These are phyloP conservation scores for Aplochiton taeniatus DNA, from an alignment of 2,797 vertebrate species.

Conservation along the genomic window DNA sequence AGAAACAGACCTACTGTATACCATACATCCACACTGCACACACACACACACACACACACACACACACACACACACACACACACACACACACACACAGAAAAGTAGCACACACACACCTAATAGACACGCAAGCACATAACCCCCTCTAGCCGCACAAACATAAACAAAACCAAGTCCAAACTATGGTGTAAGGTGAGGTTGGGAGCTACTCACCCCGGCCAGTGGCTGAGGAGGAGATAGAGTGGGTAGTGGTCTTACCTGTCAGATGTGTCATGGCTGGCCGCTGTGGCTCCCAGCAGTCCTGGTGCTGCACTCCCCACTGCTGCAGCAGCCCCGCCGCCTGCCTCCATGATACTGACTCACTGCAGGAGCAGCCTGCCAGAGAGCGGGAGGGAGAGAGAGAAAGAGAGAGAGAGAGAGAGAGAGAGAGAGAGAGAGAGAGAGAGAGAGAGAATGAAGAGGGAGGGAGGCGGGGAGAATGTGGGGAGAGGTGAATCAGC, in stretches of 20 bases:
- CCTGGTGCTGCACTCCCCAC: constrained; percentile 78
- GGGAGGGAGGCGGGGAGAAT: not conserved
- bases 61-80: constrained; percentile 12
- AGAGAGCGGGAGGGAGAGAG: constrained; percentile 30
- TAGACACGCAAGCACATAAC: no score
- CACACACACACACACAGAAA: constrained; percentile 11
- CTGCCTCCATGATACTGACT: constrained; percentile 85
- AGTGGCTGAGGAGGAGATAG: constrained; percentile 9
- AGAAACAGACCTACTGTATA: no score
- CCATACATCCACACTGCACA: no score
- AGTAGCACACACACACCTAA: constrained; percentile 25
- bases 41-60: constrained; percentile 9
- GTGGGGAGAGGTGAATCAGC: not conserved
- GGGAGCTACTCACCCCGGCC: not conserved
- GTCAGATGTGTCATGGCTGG: constrained; percentile 80
- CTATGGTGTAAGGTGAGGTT: not conserved
- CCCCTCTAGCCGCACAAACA: constrained; percentile 6
- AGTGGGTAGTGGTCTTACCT: constrained; percentile 66
- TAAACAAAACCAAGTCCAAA: not conserved
- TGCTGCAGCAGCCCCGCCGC: constrained; percentile 80
- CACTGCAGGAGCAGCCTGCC: constrained; percentile 81
- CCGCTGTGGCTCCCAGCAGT: constrained; percentile 76
- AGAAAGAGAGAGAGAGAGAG: constrained; percentile 20
- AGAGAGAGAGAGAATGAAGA: constrained; percentile 28
- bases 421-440: constrained; percentile 41